phyloP scores from a whole-genome alignment of 2,113 vertebrate species.

The Hylia prasina region DNA sequence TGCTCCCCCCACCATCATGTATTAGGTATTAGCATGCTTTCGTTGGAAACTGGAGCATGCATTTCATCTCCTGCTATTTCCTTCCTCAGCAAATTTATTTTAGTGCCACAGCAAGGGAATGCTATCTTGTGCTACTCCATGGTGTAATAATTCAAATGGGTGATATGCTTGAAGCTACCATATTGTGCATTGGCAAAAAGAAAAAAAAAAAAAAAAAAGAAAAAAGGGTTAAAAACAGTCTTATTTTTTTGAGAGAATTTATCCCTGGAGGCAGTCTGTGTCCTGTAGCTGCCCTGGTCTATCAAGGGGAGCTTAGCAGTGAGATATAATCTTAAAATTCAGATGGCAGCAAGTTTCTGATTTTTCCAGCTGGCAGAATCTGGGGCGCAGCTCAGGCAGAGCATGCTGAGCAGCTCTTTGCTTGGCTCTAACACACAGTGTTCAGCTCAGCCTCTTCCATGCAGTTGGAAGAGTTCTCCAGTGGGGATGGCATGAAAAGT shows the following conservation, averaged over 20 bases:
- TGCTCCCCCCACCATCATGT: not conserved
- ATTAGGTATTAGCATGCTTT: constrained; percentile 27
- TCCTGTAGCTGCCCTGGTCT: not conserved
- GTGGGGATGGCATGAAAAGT: not conserved
- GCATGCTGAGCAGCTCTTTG: not conserved
- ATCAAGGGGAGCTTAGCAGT: not conserved
- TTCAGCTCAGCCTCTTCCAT: not conserved
- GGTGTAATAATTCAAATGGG: not conserved
- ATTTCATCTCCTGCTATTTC: constrained; percentile 9
- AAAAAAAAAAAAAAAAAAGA: not conserved
- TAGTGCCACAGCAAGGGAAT: not conserved
- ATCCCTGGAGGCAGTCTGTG: not conserved
- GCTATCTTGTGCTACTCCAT: not conserved
- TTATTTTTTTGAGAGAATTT: not conserved
- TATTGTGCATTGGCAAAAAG: not conserved
- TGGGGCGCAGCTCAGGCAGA: not conserved
- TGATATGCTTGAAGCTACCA: not conserved
- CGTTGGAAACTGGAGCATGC: constrained; percentile 35
- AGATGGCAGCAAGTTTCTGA: not conserved
- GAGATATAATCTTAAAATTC: not conserved
- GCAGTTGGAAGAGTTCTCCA: not conserved
- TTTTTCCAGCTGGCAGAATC: not conserved
- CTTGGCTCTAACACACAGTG: rapidly evolving
- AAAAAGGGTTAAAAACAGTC: not conserved
- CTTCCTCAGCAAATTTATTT: constrained; percentile 3